phyloP scores from a whole-genome alignment of 2,113 vertebrate species.

The Xenus cinereus region DNA sequence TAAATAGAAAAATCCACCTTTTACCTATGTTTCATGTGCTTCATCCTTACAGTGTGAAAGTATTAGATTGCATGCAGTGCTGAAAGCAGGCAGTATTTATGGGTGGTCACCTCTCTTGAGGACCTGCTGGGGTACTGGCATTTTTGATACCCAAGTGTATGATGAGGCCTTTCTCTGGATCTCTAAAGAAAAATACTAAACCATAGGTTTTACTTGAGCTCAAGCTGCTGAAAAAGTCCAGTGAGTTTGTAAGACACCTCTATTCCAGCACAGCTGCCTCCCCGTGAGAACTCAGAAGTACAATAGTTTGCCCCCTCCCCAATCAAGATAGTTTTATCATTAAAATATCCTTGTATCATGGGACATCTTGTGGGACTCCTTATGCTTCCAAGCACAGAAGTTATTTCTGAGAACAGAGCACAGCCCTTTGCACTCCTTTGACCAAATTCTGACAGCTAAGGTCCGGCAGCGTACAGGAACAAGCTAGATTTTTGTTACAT shows the following conservation, averaged over 20 bases:
- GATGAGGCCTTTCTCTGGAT: not conserved
- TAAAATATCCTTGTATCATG: not conserved
- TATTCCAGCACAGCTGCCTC: not conserved
- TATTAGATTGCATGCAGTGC: not conserved
- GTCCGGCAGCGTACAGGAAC: not conserved
- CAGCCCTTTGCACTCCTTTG: not conserved
- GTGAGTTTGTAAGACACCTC: not conserved
- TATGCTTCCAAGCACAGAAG: not conserved
- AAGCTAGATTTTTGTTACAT: constrained; percentile 22
- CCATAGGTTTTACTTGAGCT: not conserved
- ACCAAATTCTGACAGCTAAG: not conserved
- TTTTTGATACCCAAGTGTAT: not conserved
- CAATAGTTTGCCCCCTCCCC: not conserved
- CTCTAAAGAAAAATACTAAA: not conserved
- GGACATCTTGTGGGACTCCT: not conserved
- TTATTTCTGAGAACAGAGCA: not conserved
- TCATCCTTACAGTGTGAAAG: not conserved
- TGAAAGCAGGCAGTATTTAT: not conserved
- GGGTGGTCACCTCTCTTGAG: not conserved
- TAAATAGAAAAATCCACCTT: not conserved
- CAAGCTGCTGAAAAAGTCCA: not conserved
- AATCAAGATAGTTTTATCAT: constrained; percentile 24
- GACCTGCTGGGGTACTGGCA: not conserved
- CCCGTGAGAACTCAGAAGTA: not conserved
- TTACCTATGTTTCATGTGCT: not conserved